Base-by-base conservation (phyloP, 1,140 invertebrate genomes). In the Daktulosphaira vitifoliae region DNA sequence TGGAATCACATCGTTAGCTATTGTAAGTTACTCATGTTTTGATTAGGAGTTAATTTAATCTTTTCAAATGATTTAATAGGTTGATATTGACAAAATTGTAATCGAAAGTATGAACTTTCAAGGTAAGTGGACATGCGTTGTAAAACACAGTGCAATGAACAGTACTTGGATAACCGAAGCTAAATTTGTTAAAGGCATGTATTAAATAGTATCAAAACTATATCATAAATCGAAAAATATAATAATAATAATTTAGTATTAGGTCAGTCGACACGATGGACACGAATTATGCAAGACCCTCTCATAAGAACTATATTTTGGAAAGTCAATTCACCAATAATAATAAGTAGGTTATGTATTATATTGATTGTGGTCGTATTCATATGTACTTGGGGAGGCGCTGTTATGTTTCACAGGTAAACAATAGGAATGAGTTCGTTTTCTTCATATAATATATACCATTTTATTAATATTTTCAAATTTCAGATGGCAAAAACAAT, bases 221-320 rank as follows among this genome's bases (percentile, higher is more conserved):
- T 6, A 20, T 33, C 29, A 5, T 33, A 6, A 33, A 33, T n/a
- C 29, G 7, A 16, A 16, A 23, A 15, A 42, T 26, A 44, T 26
- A 13, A 9, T 44, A 26, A n/a, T n/a, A n/a, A n/a, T n/a, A n/a
- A n/a, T 20, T 20, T 13, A 62, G 56, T 62, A 13, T 29, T 62
- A 26, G 56, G 56, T 26, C 9, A 9, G 26, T 62, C 56, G 15
- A 62, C 56, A 6, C 15, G 1, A 15, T 62, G 56, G 56, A 62
- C 56, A 3, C 25, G 25, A 33, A 29, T 62, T 15, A 62, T 46
- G 42, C 56, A 29, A 48, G 56, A 62, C 15, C 56, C 56, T 9
- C 20, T 62, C 1, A 48, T 62, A 48, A 62, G 29, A 62, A 48
- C 15, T 4, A 33, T 62, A 22, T 62, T 62, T 33, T n/a, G 5